Conservation (phyloP, 2,888 invertebrate species). For the Scelioninae gen. 2 region DNA sequence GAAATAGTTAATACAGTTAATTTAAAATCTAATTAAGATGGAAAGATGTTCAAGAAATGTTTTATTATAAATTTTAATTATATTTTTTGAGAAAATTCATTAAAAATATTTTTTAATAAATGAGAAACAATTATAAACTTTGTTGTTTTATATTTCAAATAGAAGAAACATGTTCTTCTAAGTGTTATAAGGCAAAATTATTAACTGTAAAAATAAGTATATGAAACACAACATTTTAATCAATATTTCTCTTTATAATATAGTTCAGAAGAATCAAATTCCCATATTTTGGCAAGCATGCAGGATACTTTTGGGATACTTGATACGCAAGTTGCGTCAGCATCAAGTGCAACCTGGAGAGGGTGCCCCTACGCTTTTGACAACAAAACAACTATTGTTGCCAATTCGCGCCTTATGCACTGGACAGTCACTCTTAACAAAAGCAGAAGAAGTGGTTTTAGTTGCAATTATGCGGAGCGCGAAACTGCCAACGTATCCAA, state of each 20-base stretch:
- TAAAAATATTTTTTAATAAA: too few species aligned
- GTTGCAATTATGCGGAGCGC: conserved; percentile 86
- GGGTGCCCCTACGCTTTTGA: conserved; percentile 67
- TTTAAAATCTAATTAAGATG: too few species aligned
- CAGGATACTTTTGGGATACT: conserved; percentile 81
- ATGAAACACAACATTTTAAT: neutral
- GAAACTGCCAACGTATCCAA: conserved; percentile 77
- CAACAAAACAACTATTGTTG: conserved; percentile 76
- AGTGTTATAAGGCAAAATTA: too few species aligned
- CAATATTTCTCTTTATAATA: neutral
- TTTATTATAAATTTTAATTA: too few species aligned
- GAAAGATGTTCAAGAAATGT: too few species aligned
- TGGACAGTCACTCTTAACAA: conserved; percentile 82
- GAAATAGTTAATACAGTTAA: too few species aligned
- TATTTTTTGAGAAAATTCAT: too few species aligned
- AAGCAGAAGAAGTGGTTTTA: conserved; percentile 86
- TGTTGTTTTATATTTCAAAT: too few species aligned
- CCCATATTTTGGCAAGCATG: conserved; percentile 82
- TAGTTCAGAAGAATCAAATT: conserved; percentile 83
- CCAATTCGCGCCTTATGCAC: conserved; percentile 85
- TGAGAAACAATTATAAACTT: too few species aligned
- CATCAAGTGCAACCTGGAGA: conserved; percentile 70
- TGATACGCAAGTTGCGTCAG: conserved; percentile 76
- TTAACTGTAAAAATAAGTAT: too few species aligned
- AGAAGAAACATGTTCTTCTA: too few species aligned